Percentiles rank a stretch among this genome's conserved stretches.
phyloP scores from a whole-genome alignment of 2,113 vertebrate species.

The Actinemys pallida region DNA sequence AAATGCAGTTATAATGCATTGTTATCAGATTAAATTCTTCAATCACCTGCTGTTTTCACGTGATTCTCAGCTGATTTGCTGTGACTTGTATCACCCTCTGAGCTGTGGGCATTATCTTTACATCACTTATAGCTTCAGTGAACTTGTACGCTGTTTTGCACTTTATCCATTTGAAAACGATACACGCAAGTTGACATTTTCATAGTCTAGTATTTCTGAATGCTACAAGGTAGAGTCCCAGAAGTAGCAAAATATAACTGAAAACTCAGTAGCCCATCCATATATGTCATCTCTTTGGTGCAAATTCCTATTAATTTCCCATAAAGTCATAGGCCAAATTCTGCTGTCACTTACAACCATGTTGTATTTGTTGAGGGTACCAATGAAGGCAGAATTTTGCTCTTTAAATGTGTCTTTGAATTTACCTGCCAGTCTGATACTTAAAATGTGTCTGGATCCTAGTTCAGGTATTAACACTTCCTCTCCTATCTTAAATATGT shows the following conservation, averaged over 20 bases:
- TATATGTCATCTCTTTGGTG: background rate
- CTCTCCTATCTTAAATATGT: conserved; percentile 72
- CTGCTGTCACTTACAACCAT: background rate
- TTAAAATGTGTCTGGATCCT: conserved; percentile 57
- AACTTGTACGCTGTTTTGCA: conserved; percentile 33
- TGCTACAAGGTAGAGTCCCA: background rate
- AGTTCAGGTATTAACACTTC: conserved; percentile 47
- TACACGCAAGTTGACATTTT: conserved; percentile 34
- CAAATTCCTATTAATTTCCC: conserved; percentile 10
- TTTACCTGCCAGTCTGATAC: conserved; percentile 43
- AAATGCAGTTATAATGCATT: conserved; percentile 28
- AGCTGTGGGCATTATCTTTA: background rate
- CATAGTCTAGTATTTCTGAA: conserved; percentile 35
- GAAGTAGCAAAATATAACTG: background rate
- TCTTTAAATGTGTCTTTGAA: conserved; percentile 25
- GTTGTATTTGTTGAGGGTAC: background rate
- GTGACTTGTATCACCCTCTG: conserved; percentile 33
- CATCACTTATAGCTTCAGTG: conserved; percentile 10
- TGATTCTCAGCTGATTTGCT: conserved; percentile 45
- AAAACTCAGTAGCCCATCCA: background rate
- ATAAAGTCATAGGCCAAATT: background rate
- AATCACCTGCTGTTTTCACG: conserved; percentile 21
- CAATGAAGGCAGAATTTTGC: background rate
- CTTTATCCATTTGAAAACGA: conserved; percentile 44
- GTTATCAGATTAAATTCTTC: background rate